phyloP scores from a whole-genome alignment of 2,888 invertebrate species.

The Lithodes maja region DNA sequence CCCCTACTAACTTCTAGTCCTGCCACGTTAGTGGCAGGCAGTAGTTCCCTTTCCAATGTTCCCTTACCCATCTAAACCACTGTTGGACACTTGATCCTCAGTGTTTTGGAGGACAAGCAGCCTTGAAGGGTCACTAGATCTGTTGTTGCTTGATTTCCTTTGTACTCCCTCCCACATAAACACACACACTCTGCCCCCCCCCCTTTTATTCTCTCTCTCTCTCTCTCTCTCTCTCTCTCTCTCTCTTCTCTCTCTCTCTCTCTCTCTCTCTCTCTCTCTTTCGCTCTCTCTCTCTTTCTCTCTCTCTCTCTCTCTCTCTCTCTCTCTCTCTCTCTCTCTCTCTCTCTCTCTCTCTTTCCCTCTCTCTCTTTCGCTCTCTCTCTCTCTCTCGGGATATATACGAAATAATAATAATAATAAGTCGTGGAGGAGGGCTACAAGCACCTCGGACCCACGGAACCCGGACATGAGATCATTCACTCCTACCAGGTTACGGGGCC shows the following conservation, averaged over 20 bases:
- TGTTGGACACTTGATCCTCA: too few species aligned
- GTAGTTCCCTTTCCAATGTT: too few species aligned
- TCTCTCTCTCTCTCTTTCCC: not conserved
- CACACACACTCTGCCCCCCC: not conserved
- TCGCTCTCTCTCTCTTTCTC: not conserved
- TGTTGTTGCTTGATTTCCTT: too few species aligned
- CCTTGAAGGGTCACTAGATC: too few species aligned
- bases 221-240: not conserved
- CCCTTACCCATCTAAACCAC: too few species aligned
- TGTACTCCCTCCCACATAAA: not conserved
- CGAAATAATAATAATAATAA: not conserved
- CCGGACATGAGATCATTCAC: not conserved
- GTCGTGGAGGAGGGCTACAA: not conserved
- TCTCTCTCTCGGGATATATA: not conserved
- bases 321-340: not conserved
- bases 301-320: not conserved
- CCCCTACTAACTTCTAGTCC: too few species aligned
- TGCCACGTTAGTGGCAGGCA: too few species aligned
- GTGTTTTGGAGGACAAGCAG: too few species aligned
- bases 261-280: not conserved
- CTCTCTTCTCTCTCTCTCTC: not conserved
- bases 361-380: not conserved
- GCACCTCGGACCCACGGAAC: not conserved
- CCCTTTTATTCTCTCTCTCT: not conserved
- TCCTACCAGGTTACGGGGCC: not conserved